phyloP scores from a whole-genome alignment of 2,888 invertebrate species.

The Leucoma salicis region DNA sequence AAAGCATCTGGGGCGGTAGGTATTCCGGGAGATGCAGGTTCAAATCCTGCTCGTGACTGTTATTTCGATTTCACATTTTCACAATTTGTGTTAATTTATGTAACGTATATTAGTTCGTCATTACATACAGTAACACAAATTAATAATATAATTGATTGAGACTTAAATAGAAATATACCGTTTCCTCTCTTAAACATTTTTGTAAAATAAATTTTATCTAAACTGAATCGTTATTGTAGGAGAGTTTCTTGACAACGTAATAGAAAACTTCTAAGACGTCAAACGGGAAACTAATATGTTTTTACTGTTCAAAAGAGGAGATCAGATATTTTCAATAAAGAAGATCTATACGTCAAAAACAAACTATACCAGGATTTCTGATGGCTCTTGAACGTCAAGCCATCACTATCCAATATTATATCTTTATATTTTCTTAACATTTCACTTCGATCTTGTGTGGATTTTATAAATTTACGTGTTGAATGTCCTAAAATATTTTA shows the following conservation, averaged over 20 bases:
- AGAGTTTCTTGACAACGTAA: background rate
- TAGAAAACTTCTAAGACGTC: background rate
- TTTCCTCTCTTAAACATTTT: background rate
- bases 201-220: background rate
- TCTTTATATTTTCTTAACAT: background rate
- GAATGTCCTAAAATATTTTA: too few relatives aligned
- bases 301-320: constrained; percentile 6
- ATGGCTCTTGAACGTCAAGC: background rate
- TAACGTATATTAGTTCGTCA: too few relatives aligned
- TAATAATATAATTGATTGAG: too few relatives aligned
- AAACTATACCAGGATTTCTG: constrained; percentile 1
- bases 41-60: too few relatives aligned
- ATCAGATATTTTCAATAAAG: constrained; percentile 10
- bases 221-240: background rate
- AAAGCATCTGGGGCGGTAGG: too few relatives aligned
- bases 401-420: background rate
- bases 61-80: too few relatives aligned
- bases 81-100: too few relatives aligned
- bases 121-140: too few relatives aligned
- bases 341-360: constrained; percentile 6
- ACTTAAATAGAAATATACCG: too few relatives aligned
- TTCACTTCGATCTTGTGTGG: too few relatives aligned
- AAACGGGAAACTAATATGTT: constrained; percentile 7
- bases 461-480: too few relatives aligned
- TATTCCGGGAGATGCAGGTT: too few relatives aligned